Conservation (phyloP, 2,113 vertebrate genomes). For the Ceuthmochares aereus region DNA sequence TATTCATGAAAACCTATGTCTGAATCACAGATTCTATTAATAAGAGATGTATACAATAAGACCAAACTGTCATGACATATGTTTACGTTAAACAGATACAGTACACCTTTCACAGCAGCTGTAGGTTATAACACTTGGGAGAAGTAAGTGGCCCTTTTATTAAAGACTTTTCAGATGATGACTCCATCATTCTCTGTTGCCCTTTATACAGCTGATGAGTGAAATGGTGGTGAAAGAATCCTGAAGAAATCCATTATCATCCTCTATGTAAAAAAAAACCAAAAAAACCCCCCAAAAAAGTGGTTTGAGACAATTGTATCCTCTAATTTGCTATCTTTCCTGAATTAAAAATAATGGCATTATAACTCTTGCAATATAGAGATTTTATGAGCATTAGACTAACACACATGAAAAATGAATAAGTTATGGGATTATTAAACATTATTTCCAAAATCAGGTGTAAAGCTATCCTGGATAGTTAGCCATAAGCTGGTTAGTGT, state of each 20-base stretch:
- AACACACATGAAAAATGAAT: not conserved
- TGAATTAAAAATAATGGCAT: not conserved
- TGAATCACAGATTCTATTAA: not conserved
- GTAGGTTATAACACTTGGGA: not conserved
- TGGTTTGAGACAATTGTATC: not conserved
- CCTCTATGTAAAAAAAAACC: not conserved
- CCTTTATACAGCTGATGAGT: not conserved
- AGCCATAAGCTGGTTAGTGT: not conserved
- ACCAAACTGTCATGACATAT: not conserved
- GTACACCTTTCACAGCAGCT: not conserved
- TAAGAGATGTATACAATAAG: not conserved
- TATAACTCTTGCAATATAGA: not conserved
- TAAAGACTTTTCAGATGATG: not conserved
- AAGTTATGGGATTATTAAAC: not conserved
- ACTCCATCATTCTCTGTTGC: not conserved
- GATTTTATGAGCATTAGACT: not conserved
- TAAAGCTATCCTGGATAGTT: not conserved
- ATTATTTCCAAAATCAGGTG: not conserved
- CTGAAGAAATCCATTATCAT: not conserved
- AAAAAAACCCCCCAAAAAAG: too few relatives aligned
- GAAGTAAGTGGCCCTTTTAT: not conserved
- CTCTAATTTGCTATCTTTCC: not conserved
- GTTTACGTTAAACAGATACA: not conserved
- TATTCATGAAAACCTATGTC: not conserved
- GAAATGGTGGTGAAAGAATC: not conserved